Base-by-base conservation (phyloP, 2,888 invertebrate genomes). In the Sympetrum striolatum region DNA sequence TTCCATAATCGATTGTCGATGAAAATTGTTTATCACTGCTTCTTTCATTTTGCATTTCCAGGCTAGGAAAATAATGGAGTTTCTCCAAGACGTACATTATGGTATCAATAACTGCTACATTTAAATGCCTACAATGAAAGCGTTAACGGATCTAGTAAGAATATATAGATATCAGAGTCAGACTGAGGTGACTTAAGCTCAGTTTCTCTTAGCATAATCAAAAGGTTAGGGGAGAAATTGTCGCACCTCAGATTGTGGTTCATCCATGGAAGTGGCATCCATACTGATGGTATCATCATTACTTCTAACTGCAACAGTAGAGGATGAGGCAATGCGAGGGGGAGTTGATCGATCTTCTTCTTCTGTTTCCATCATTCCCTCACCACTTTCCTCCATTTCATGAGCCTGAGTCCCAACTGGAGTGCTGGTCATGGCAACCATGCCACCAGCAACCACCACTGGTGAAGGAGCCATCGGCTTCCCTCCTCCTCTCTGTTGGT, bases 401-500 rank as follows among this genome's bases (percentile, higher is more conserved):
- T 81, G 90, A 35, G 81, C 35, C 60, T 86, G 86, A n/a, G 86
- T 37, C 0, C 60, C 60, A 35, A 86, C 86, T 12, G 86, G 58
- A 31, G 86, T 86, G 64, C n/a, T 86, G 35, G 37, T 58, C 53
- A 58, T 86, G 10, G 37, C 60, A 31, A 58, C 86, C 64, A 86
- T 37, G 35, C 58, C 37, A 86, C 86, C 60, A 0, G 73, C 31
- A 18, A 60, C 79, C 4, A 90, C 80, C 2, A 58, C 58, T 14
- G 79, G 90, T 6, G 90, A 22, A 0, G 44, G 12, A 10, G 53
- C 8, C 25, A 90, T 79, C 8, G 12, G 25, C 48, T 80, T 90
- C 22, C 90, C 80, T 25, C 80, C 80, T 25, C 80, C 80, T n/a
- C 79, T 80, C n/a, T 80, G 90, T 48, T 79, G 93, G 92, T 96